Evolutionary conservation across 2,113 vertebrate genomes (phyloP), one percentile per base, ranked within the genome.

Genomic region (Pycnonotus jocosus): DNA sequence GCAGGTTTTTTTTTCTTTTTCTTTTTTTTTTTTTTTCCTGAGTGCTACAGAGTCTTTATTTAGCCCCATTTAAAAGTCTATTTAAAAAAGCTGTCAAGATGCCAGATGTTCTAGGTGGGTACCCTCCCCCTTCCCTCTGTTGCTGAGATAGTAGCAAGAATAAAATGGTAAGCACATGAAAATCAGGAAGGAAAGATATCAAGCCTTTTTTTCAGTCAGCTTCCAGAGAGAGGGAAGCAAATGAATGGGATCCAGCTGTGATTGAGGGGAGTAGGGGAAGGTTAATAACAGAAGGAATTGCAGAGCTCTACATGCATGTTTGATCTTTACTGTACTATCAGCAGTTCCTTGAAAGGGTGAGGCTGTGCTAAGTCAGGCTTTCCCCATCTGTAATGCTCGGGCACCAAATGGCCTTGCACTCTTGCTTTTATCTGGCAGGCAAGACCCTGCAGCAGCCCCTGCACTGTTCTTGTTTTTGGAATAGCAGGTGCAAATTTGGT

Each of bases 161-260:
- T 9, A 4, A 94, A 88, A 93, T 92, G 54, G 58, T 90, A 95
- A 91, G 91, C 66, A 66, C 54, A 70, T 86, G 92, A 92, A 95
- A 95, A 96, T 94, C 69, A 86, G 92, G 88, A 94, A 90, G 69
- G 68, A 95, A 90, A 96, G 62, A 88, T 94, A 65, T 66, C 60
- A 83, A 95, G 71, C 73, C 54, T 80, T 91, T 95, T 92, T 96
- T 96, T 92, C 70, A 94, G 88, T 40, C 66, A 91, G 62, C 25
- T 69, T 86, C 42, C 42, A 90, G 79, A 83, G 54, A 87, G 73
- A 64, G 82, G 38, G 60, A 92, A 93, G 91, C 76, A 90, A 86
- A 77, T 95, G 64, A 97, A 96, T 86, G 40, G 72, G 72, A 93
- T 94, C 68, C 94, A 97, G 92, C 94, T 97, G 95, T 92, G 91